Evolutionary conservation across 2,797 vertebrate species (phyloP), one percentile per base, ranked within the genome.

Genomic region (Schizopygopsis malacanthus): DNA sequence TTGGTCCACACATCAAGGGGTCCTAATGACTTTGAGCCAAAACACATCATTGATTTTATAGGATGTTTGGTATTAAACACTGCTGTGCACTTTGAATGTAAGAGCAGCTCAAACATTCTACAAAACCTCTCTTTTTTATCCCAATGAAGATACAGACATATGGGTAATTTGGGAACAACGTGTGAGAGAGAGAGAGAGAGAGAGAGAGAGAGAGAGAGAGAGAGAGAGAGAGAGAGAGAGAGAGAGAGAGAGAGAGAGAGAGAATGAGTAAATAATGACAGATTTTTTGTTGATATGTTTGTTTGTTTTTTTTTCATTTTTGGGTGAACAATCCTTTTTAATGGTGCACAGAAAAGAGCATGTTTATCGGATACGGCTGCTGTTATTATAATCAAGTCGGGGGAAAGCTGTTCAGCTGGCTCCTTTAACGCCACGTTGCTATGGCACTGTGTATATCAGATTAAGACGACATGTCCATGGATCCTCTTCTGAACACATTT

Each of bases 341-440:
- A 77, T 39, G 50, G 28, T 18, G 41, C 18, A 37, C 41, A 73
- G 33, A 47, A 54, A 81, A 3, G 52, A 13, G 54, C 75, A 79
- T 82, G 71, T n/a, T 28, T 54, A 50, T 39, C 78, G 39, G 50
- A 79, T 86, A 85, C 12, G 11, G 4, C 81, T 56, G 67, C 72
- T 83, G 71, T 45, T 73, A 39, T 78, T 59, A 80, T 85, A 85
- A 86, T 88, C 61, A 82, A 90, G 85, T 81, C 50, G 12, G 67
- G 71, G 43, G 71, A 84, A 84, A 41, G 79, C 85, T 87, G 65
- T 76, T 79, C 25, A 84, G 81, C 79, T 86, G 73, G 69, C 71
- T 80, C 39, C 52, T 91, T 89, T 72, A 94, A 92, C 87, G 61
- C 82, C 50, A 81, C 79, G 88, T 92, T 92, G 91, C 91, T 89